Conservation (phyloP, 2,797 vertebrate genomes). For the Gymnothorax reevesii region DNA sequence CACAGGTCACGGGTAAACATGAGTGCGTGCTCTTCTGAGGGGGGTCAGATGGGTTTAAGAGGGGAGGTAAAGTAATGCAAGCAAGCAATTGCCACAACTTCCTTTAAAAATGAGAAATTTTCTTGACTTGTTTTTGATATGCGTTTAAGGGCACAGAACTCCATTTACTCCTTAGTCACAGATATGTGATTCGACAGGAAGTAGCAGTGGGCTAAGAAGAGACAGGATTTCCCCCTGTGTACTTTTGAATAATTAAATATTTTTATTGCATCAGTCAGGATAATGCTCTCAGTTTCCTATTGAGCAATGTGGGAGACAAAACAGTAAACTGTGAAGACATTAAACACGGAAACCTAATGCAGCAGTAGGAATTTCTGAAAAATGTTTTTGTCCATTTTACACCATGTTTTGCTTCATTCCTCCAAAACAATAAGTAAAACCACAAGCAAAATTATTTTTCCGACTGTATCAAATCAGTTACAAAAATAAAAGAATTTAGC, state of each 20-base stretch:
- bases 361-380: constrained; percentile 32
- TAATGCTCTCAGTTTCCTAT: constrained; percentile 66
- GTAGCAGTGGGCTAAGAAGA: constrained; percentile 5
- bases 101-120: neutral
- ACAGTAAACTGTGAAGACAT: constrained; percentile 50
- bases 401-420: constrained; percentile 35
- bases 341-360: constrained; percentile 59
- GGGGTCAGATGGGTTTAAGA: neutral
- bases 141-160: neutral
- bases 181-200: neutral
- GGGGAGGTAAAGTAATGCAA: neutral
- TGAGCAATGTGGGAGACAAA: constrained; percentile 67
- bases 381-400: constrained; percentile 19
- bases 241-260: constrained; percentile 57
- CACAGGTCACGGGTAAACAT: neutral
- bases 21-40: neutral
- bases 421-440: constrained; percentile 56
- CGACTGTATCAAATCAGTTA: constrained; percentile 80
- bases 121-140: neutral
- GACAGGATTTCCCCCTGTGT: constrained; percentile 49
- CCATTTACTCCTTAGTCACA: neutral
- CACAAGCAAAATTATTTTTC: constrained; percentile 57
- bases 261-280: constrained; percentile 79
- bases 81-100: neutral
- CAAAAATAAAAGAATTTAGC: constrained; percentile 77